Evolutionary conservation across 2,113 vertebrate genomes (phyloP).

Genomic region (Callionymus lyra): DNA sequence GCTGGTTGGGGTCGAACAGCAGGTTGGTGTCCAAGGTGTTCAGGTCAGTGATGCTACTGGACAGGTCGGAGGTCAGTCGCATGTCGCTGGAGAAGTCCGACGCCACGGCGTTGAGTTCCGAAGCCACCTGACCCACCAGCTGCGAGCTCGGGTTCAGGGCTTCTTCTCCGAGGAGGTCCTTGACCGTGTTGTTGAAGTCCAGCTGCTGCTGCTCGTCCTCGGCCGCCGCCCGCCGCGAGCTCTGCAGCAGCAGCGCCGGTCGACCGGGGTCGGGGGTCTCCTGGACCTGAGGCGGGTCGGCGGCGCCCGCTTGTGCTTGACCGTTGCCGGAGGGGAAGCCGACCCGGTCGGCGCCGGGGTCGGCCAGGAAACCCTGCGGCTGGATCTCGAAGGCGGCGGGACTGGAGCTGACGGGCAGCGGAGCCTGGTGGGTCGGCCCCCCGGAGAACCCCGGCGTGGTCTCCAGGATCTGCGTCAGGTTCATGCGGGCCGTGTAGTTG

Average conservation of each 20-base stretch:
- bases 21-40: slow-evolving; percentile 95
- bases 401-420: slow-evolving; percentile 77
- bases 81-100: slow-evolving; percentile 94
- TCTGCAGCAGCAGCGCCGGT: slow-evolving; percentile 60
- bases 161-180: slow-evolving; percentile 89
- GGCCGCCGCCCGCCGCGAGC: slow-evolving; percentile 57
- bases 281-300: slow-evolving; percentile 65
- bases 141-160: slow-evolving; percentile 88
- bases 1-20: slow-evolving; percentile 94
- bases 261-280: slow-evolving; percentile 48
- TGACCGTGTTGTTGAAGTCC: slow-evolving; percentile 95
- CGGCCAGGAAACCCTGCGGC: slow-evolving; percentile 90
- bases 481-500: slow-evolving; percentile 97
- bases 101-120: slow-evolving; percentile 81
- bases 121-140: slow-evolving; percentile 85
- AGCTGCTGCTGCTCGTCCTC: slow-evolving; percentile 74
- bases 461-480: slow-evolving; percentile 98
- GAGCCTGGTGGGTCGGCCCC: slow-evolving; percentile 62
- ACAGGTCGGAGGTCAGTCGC: slow-evolving; percentile 93
- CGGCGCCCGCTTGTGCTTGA: slow-evolving; percentile 88
- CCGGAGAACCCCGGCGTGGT: slow-evolving; percentile 67
- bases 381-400: slow-evolving; percentile 86
- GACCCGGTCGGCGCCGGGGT: slow-evolving; percentile 75
- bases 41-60: slow-evolving; percentile 98
- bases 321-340: slow-evolving; percentile 79